Evolutionary conservation across 2,113 vertebrate genomes (phyloP).

Genomic region (Smithornis capensis): DNA sequence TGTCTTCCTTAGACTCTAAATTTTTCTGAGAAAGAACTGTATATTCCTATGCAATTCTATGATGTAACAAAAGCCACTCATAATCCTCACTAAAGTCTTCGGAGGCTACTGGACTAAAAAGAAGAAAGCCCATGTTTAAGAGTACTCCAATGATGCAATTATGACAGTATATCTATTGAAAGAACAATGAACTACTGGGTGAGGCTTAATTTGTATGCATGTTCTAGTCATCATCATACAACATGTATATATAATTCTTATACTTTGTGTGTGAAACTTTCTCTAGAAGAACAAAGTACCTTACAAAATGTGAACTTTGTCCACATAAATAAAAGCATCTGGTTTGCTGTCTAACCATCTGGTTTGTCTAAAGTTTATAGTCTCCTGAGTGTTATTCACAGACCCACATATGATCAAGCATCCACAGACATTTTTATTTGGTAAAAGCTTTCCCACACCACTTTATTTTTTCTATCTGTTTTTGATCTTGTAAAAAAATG

Average conservation of each 20-base stretch:
- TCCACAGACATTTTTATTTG: conserved; percentile 62
- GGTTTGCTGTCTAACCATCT: conserved; percentile 68
- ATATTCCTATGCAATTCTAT: not conserved
- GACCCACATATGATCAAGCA: conserved; percentile 66
- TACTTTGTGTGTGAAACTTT: conserved; percentile 39
- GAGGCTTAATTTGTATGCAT: not conserved
- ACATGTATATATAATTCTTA: not conserved
- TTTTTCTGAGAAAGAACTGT: not conserved
- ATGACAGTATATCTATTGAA: not conserved
- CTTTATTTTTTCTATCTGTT: conserved; percentile 62
- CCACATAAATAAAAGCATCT: conserved; percentile 77
- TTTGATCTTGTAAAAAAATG: conserved; percentile 62
- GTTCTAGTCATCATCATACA: not conserved
- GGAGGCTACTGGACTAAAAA: not conserved
- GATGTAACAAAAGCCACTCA: not conserved
- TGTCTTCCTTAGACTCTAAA: not conserved
- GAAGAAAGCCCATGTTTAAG: not conserved
- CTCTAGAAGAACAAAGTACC: conserved; percentile 49
- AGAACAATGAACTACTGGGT: not conserved
- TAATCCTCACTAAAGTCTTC: not conserved
- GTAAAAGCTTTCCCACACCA: conserved; percentile 72
- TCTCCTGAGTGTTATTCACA: conserved; percentile 70
- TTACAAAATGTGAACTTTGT: conserved; percentile 68
- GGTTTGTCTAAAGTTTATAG: conserved; percentile 69
- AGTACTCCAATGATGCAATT: not conserved